Percentiles rank a stretch among this genome's conserved stretches.
Evolutionary conservation across 2,888 invertebrate genomes (phyloP).

Genomic region (Drosophila antonietae): DNA sequence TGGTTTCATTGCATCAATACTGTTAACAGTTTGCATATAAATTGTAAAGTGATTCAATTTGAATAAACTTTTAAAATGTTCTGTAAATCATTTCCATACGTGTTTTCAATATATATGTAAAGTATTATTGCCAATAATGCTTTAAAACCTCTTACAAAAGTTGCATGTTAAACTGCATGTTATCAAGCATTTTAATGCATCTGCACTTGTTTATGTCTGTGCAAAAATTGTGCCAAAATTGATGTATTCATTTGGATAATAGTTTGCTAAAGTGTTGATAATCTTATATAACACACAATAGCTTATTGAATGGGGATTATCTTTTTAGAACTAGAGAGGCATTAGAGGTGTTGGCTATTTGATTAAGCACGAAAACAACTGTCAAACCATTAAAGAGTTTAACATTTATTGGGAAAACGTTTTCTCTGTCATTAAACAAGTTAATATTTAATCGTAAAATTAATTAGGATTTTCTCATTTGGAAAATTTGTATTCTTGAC

Average conservation of each 20-base stretch:
- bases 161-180: background rate
- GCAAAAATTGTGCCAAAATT: background rate
- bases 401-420: too few species aligned
- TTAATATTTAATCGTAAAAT: too few species aligned
- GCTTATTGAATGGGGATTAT: too few species aligned
- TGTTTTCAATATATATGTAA: background rate
- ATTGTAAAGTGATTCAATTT: constrained; percentile 6
- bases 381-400: background rate
- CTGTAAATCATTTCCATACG: background rate
- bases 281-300: background rate
- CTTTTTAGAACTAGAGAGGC: too few species aligned
- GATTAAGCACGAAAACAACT: background rate
- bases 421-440: too few species aligned
- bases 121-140: background rate
- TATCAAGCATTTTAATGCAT: background rate
- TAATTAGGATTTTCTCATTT: too few species aligned
- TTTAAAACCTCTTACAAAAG: background rate
- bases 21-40: constrained; percentile 6
- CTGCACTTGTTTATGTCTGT: constrained; percentile 2
- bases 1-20: background rate
- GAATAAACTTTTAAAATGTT: background rate
- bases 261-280: background rate
- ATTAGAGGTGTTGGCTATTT: background rate
- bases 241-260: background rate
- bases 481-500: too few species aligned